Percentiles rank a stretch among this genome's conserved stretches.
phyloP scores from a whole-genome alignment of 35 echinoderm and acorn worm genomes.

The Diadema setosum region DNA sequence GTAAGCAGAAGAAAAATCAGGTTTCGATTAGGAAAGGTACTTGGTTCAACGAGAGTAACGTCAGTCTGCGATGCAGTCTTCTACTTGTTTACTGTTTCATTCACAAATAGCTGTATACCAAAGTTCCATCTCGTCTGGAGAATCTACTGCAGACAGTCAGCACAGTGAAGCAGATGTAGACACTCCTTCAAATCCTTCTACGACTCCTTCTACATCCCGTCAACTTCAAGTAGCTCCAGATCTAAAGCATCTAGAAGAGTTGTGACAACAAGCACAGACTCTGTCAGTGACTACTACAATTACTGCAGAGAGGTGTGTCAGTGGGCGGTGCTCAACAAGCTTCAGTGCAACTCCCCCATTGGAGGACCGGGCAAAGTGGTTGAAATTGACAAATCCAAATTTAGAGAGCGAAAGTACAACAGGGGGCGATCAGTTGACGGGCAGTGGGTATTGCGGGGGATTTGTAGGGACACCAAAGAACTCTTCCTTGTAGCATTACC shows the following conservation, averaged over 20 bases:
- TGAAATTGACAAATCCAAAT: conserved; percentile 52
- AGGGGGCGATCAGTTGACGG: not conserved
- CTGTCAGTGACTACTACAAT: not conserved
- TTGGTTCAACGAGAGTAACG: not conserved
- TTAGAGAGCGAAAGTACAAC: conserved; percentile 43
- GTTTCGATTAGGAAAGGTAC: not conserved
- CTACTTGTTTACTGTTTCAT: not conserved
- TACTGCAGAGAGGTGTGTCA: not conserved
- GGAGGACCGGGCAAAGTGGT: conserved; percentile 40
- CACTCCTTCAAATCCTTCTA: not conserved
- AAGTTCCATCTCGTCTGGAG: not conserved
- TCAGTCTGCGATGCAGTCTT: not conserved
- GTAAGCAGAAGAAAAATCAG: not conserved
- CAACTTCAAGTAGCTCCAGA: not conserved
- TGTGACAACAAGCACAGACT: not conserved
- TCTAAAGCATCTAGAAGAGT: not conserved
- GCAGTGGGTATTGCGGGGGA: conserved; percentile 57
- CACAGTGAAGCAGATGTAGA: not conserved
- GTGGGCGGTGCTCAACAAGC: not conserved
- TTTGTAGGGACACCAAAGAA: conserved; percentile 11
- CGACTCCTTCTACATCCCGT: not conserved
- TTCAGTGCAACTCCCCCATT: not conserved
- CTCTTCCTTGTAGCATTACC: conserved; percentile 24
- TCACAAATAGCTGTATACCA: not conserved
- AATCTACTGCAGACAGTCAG: not conserved